These are phyloP conservation scores for Burhinus bistriatus DNA, from an alignment of 2,113 vertebrate genomes.

Conservation along the genomic window DNA sequence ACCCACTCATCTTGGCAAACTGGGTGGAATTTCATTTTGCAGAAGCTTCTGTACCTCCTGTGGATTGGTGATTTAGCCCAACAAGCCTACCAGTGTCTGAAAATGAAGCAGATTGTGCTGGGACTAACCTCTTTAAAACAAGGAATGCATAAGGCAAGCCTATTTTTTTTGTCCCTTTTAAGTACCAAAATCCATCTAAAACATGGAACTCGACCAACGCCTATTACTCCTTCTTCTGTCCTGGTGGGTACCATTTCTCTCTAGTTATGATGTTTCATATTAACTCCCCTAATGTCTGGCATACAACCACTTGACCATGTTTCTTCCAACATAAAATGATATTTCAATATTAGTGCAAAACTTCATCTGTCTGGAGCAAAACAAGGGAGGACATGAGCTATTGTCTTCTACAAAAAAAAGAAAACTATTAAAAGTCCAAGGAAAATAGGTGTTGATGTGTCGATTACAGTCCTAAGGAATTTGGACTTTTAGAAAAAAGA, in stretches of 20 bases:
- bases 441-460: background rate
- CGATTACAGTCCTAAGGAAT: background rate
- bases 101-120: background rate
- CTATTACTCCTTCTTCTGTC: background rate
- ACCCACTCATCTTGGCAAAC: background rate
- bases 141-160: background rate
- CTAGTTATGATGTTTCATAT: background rate
- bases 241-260: background rate
- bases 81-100: background rate
- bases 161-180: background rate
- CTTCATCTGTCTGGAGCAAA: background rate
- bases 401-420: background rate
- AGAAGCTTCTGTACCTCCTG: background rate
- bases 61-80: background rate
- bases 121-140: background rate
- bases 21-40: background rate
- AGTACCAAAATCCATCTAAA: background rate
- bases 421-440: background rate
- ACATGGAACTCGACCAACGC: background rate
- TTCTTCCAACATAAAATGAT: background rate
- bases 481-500: background rate
- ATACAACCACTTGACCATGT: background rate
- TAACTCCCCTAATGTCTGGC: background rate
- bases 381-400: background rate
- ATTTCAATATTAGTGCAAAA: background rate